phyloP scores from a whole-genome alignment of 2,888 invertebrate genomes.

The Drosophila nigritarsus region DNA sequence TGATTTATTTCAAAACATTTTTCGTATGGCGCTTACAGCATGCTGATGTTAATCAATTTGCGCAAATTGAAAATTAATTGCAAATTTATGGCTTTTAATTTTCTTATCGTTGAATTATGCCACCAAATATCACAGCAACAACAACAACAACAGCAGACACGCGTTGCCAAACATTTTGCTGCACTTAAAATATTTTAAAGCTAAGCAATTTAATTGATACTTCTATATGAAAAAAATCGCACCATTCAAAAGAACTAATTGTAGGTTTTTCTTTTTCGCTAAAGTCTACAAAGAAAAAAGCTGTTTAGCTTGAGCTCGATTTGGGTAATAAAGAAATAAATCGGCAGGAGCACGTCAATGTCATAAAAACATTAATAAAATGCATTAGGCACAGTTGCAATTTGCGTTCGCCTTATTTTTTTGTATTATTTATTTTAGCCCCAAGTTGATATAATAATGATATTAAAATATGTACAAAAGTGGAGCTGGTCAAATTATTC shows the following conservation, averaged over 20 bases:
- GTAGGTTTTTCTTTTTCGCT: constrained; percentile 43
- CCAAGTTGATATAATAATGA: constrained; percentile 54
- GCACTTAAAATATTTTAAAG: constrained; percentile 59
- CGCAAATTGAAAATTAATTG: constrained; percentile 83
- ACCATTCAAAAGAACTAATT: constrained; percentile 49
- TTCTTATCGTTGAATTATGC: constrained; percentile 80
- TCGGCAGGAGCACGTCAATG: constrained; percentile 59
- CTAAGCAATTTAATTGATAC: constrained; percentile 43
- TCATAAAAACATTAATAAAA: constrained; percentile 28
- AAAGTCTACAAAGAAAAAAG: constrained; percentile 32
- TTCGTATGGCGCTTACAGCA: constrained; percentile 58
- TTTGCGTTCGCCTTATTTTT: constrained; percentile 5
- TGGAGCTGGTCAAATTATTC: constrained; percentile 62
- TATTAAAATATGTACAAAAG: constrained; percentile 63
- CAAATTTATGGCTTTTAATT: constrained; percentile 83
- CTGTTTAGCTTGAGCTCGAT: constrained; percentile 53
- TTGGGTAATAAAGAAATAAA: constrained; percentile 21
- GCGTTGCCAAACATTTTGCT: constrained; percentile 28
- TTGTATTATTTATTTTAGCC: constrained; percentile 2
- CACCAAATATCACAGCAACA: constrained; percentile 31
- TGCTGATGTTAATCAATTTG: constrained; percentile 75
- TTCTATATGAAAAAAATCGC: constrained; percentile 17
- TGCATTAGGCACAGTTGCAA: constrained; percentile 24
- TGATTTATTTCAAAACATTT: constrained; percentile 68
- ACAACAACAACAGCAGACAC: constrained; percentile 16